These are phyloP conservation scores for Pristionchus entomophagus DNA, from an alignment of 2,888 invertebrate species.

Conservation along the genomic window DNA sequence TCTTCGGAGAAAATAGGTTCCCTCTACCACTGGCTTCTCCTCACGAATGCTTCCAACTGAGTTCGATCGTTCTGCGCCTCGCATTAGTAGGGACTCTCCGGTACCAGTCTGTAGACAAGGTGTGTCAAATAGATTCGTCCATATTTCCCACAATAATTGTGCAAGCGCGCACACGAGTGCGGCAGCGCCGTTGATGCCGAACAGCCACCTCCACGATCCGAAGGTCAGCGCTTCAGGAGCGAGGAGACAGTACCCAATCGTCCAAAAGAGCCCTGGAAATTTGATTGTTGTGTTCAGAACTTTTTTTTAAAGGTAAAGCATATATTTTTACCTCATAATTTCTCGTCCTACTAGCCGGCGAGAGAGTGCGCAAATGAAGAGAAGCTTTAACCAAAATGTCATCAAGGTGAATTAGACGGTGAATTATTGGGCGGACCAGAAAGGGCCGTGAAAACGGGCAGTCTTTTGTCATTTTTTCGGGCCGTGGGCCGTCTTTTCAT, in stretches of 20 bases:
- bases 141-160: not conserved
- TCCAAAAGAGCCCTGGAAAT: conserved; percentile 44
- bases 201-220: conserved; percentile 34
- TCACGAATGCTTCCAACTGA: not conserved
- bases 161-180: not conserved
- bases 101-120: not conserved
- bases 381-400: no score
- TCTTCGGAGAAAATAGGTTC: not conserved
- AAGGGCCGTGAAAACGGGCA: no score
- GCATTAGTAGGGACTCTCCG: conserved; percentile 28
- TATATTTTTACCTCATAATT: no score
- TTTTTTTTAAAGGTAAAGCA: no score
- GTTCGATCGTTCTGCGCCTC: not conserved
- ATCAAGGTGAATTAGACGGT: no score
- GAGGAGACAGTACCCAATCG: not conserved
- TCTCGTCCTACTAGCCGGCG: no score
- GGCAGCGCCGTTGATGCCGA: not conserved
- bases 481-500: no score
- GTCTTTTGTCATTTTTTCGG: no score
- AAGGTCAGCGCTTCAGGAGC: not conserved
- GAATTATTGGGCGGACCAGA: no score
- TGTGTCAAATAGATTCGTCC: no score
- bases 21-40: not conserved
- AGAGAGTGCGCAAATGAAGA: not conserved
- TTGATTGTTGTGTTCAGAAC: no score